These are phyloP conservation scores for Sebastes miniatus DNA, from an alignment of 2,797 vertebrate species.

Conservation along the genomic window DNA sequence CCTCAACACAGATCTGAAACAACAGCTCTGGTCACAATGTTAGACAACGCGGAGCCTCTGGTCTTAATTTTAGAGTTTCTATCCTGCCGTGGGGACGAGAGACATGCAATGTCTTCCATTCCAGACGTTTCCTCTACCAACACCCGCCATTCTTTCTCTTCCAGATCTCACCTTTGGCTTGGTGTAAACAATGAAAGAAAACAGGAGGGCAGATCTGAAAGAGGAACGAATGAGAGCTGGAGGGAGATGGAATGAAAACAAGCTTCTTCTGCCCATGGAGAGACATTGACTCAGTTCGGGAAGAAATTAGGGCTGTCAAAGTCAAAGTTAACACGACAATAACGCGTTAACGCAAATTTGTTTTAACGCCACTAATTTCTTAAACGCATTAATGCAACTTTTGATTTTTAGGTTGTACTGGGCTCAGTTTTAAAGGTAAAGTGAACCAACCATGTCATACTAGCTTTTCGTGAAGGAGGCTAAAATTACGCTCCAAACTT, in stretches of 20 bases:
- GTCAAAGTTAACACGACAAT: too few relatives aligned
- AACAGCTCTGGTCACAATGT: conserved; percentile 1
- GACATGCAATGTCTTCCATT: conserved; percentile 11
- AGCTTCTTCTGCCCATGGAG: neutral
- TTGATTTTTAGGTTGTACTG: too few relatives aligned
- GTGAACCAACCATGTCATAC: too few relatives aligned
- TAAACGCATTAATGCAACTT: too few relatives aligned
- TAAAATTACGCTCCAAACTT: too few relatives aligned
- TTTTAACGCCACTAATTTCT: too few relatives aligned
- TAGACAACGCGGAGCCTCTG: conserved; percentile 14
- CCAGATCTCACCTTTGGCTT: conserved; percentile 41
- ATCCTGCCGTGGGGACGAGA: conserved; percentile 3
- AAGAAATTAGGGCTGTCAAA: neutral
- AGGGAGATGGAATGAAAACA: neutral
- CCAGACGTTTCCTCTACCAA: conserved; percentile 6
- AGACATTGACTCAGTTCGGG: neutral
- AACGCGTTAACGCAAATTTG: too few relatives aligned
- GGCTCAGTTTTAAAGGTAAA: too few relatives aligned
- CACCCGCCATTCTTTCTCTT: neutral
- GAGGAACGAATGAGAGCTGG: conserved; percentile 15
- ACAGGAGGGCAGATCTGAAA: conserved; percentile 11
- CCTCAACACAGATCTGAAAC: neutral
- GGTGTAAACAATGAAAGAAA: conserved; percentile 39
- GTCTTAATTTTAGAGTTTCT: conserved; percentile 22
- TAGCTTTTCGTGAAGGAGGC: too few relatives aligned